Evolutionary conservation across 92 coral and sea anemone genomes (phyloP), one percentile per base, ranked within the genome.

Genomic region (Zoanthus sansibaricus): DNA sequence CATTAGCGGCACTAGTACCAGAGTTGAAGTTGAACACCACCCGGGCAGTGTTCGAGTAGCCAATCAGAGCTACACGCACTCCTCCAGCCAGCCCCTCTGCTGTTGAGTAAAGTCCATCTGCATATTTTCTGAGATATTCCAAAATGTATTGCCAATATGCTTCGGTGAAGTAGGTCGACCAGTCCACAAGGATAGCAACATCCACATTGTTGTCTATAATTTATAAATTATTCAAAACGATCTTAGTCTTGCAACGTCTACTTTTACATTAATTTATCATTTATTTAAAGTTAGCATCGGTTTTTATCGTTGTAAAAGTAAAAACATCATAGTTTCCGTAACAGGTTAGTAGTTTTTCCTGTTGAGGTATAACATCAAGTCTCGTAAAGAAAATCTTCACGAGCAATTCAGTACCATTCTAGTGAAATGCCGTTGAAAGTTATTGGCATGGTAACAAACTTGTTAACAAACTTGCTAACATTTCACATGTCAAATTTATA

Each of bases 1-100:
- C 75, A 16, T 68, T 86, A 9, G 72, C 83, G 3, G 75, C 90
- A 12, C 93, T 88, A 82, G 83, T 90, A 3, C 90, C 84, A 15
- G 89, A 84, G 20, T 88, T 87, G 55, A 80, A 80, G 75, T 80
- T 44, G 30, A 80, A 80, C 75, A 80, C 85, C 31, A 66, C 61
- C 47, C 45, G 72, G 31, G 85, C 85, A 45, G 75, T 4, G 72
- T 49, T 44, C 10, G 85, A 80, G 75, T 80, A 80, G 25, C 85
- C 85, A 80, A 80, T 67, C 61, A 80, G 66, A 68, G 85, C 85
- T 0, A 80, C 85, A 12, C 85, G 85, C 12, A 80, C 75, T 18
- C 64, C 83, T 37, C 82, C 82, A 10, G 82, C 21, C 15, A 64
- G 42, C 20, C 74, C 75, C 47, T 45, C 75, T 45, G 74, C n/a